Base-by-base conservation (phyloP, 1,140 invertebrate species). In the Carposina sasakii region DNA sequence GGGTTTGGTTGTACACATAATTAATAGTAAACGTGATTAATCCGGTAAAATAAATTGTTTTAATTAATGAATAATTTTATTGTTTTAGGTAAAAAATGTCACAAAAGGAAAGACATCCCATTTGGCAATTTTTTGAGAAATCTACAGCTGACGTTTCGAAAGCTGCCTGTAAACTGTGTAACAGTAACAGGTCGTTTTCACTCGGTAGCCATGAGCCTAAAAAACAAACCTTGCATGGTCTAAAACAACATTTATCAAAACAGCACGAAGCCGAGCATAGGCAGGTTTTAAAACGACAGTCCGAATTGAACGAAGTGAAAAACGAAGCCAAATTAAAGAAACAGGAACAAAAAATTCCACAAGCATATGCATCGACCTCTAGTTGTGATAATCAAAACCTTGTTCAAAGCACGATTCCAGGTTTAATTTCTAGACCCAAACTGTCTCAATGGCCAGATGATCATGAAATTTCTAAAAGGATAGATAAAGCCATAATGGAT, bases 401-500 rank as follows among this genome's bases (percentile, higher is more conserved):
- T 44, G 44, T 54, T 39, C 52, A 52, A 28, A 16, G 44, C 16
- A 52, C 56, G 0, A 58, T 58, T 9, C 47, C 47, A 22, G 49
- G 43, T 50, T 47, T 47, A 24, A 50, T 43, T 8, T 42, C 30
- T 24, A 58, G 40, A 46, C 19, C 31, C 45, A 54, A 51, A 48
- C 1, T 44, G 28, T 2, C 47, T 44, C 41, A 31, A 30, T 57
- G 54, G 58, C 54, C 58, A 26, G 58, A 61, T 51, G 45, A 61
- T 54, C 47, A 57, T 37, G 42, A 53, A 50, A 57, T 54, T 21
- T 31, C 58, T 28, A 43, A 44, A 41, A 42, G 54, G 21, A 61
- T 61, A 22, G 48, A 57, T 28, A 61, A 51, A 51, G 24, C 30
- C 33, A 61, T 71, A 23, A 68, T 67, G 54, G 63, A 67, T 52